A percentile compares a stretch with the other conserved stretches of the same genome.
These are phyloP conservation scores for Thamnophis sirtalis DNA, from an alignment of 2,113 vertebrate species.

Conservation along the genomic window DNA sequence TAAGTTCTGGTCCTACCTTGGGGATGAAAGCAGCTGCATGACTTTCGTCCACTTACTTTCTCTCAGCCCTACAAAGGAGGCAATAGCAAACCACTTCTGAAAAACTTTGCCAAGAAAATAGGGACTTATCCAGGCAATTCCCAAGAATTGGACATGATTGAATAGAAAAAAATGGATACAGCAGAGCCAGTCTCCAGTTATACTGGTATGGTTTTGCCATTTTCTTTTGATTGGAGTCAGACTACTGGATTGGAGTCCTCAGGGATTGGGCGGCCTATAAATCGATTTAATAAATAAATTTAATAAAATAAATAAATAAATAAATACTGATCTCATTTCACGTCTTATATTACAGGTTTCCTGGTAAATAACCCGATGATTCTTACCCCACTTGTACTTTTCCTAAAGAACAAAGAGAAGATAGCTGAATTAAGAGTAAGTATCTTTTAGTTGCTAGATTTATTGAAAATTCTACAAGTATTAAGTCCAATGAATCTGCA, in stretches of 20 bases:
- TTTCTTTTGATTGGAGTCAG: neutral
- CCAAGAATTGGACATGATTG: neutral
- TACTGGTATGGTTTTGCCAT: neutral
- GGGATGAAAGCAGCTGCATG: neutral
- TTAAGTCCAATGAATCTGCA: neutral
- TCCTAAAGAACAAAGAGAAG: neutral
- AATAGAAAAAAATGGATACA: neutral
- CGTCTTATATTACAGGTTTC: neutral
- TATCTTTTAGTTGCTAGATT: neutral
- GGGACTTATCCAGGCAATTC: neutral
- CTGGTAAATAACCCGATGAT: neutral
- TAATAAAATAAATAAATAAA: too few relatives aligned
- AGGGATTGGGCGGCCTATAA: too few relatives aligned
- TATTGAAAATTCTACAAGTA: neutral
- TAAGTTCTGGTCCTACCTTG: neutral
- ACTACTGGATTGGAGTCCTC: too few relatives aligned
- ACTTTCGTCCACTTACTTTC: neutral
- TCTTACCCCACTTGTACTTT: neutral
- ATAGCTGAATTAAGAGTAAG: neutral
- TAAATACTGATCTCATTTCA: neutral
- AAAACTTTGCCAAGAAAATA: neutral
- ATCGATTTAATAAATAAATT: too few relatives aligned
- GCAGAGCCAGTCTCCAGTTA: neutral
- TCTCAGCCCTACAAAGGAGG: neutral
- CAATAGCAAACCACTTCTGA: neutral